Evolutionary conservation across 2,113 vertebrate genomes (phyloP).

Genomic region (Gymnarchus niloticus): DNA sequence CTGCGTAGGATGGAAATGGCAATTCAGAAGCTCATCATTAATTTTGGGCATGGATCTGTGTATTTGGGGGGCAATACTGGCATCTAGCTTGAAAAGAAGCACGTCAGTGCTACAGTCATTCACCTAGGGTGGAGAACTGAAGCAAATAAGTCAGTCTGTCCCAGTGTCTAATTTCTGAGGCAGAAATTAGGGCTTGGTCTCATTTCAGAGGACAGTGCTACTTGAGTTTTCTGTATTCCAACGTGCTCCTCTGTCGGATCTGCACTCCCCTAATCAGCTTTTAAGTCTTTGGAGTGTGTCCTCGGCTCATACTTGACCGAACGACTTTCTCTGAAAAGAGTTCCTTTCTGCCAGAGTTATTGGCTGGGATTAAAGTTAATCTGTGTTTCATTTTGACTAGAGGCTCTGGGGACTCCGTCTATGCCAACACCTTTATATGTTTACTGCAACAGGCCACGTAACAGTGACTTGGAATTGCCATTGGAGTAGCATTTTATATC

Average conservation of each 20-base stretch:
- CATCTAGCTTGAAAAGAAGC: neutral
- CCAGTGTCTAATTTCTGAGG: neutral
- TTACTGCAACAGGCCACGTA: slow-evolving; percentile 7
- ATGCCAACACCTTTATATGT: slow-evolving; percentile 35
- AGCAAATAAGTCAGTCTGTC: neutral
- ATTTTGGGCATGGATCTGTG: neutral
- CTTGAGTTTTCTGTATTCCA: neutral
- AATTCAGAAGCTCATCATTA: neutral
- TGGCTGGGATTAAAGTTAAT: slow-evolving; percentile 48
- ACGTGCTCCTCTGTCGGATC: neutral
- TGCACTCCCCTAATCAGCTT: neutral
- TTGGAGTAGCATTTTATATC: slow-evolving; percentile 30
- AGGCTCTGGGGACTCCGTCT: slow-evolving; percentile 26
- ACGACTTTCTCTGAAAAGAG: slow-evolving; percentile 54
- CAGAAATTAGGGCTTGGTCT: neutral
- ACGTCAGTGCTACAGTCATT: neutral
- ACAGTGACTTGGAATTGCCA: slow-evolving; percentile 35
- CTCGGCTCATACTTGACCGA: slow-evolving; percentile 61
- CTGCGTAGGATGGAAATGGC: neutral
- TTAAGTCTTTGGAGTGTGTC: slow-evolving; percentile 51
- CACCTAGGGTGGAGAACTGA: neutral
- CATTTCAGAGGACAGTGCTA: neutral
- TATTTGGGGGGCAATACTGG: neutral
- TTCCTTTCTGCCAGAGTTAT: slow-evolving; percentile 35
- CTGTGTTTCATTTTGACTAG: slow-evolving; percentile 42